Evolutionary conservation across 2,888 invertebrate genomes (phyloP), one percentile per base, ranked within the genome.

Genomic region (Capitulum mitella): DNA sequence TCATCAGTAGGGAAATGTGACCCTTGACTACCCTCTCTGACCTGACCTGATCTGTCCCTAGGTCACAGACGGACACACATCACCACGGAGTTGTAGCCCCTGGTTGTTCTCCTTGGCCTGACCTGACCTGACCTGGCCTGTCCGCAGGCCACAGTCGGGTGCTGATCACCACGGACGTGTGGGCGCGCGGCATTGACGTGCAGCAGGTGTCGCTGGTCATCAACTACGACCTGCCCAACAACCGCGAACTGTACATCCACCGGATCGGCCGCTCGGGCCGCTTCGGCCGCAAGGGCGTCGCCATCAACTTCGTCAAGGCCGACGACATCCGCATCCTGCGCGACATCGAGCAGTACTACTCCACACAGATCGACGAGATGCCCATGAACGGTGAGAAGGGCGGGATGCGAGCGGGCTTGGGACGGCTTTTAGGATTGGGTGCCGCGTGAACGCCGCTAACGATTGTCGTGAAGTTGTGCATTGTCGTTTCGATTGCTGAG

Each of bases 311-410:
- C 86, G 98, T 98, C 16, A 98, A 98, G 86, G 95, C 94, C n/a
- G 99, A 99, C 86, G 99, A 99, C 86, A 98, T 99, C 85, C 92
- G 98, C 86, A 99, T 98, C 87, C 88, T 99, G 82, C 90, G 98
- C 86, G 99, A 99, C 86, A 99, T 99, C 88, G 99, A 99, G 88
- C 98, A 99, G 89, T 99, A 98, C 89, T 99, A 99, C 87, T 97
- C 97, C 0, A 99, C 99, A 78, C 98, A 99, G 87, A 98, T 99
- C 86, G 99, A 99, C 86, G 98, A 99, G 88, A 99, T 99, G 99
- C 99, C 99, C 2, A 95, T 95, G 95, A 95, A 95, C 87, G 86
- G 85, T 85, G 83, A 83, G 81, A n/a, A n/a, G n/a, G n/a, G n/a
- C n/a, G n/a, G n/a, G n/a, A n/a, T n/a, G n/a, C n/a, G n/a, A n/a